Base-by-base conservation (phyloP, 2,888 invertebrate genomes). In the Hypomecis punctinalis region DNA sequence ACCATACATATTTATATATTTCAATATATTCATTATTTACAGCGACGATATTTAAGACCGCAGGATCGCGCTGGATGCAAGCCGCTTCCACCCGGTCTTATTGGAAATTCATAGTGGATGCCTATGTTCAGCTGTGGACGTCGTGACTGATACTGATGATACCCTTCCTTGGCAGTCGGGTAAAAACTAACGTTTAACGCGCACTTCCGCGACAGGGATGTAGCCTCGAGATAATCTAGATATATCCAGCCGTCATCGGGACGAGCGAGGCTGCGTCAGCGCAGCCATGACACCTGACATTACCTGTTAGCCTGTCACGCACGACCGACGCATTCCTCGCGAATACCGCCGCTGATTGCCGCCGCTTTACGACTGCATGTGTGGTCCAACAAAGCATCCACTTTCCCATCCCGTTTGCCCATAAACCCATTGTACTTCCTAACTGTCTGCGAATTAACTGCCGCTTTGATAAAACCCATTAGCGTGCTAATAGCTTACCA, bases 231-330 rank as follows among this genome's bases (percentile, higher is more conserved):
- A 5, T 36, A 43, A 36, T 39, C 23, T 60, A 60, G 46, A 39
- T 9, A 10, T 5, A n/a, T 51, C 43, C n/a, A 46, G 10, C 23
- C 23, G 23, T 23, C 23, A 23, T 23, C 23, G 3, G 23, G 23
- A 23, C 11, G 52, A 13, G 51, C 55, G 63, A 65, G 60, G 48
- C 52, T 59, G 60, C 61, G 55, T 43, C 61, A 52, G 48, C 72
- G 78, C 76, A 79, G 67, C 82, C 82, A 82, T 83, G 82, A 82
- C 83, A 77, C 72, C 76, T 82, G 83, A 82, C 83, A 82, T 81
- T 79, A 77, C 70, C 75, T 76, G 76, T 77, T 77, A 76, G 77
- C 70, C 75, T 76, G 76, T 77, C 77, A 76, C 42, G 71, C 73
- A 70, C 71, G 77, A 75, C 72, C 73, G 64, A 64, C 66, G 59